Evolutionary conservation across 2,797 vertebrate genomes (phyloP).

Genomic region (Cryptoprocta ferox): DNA sequence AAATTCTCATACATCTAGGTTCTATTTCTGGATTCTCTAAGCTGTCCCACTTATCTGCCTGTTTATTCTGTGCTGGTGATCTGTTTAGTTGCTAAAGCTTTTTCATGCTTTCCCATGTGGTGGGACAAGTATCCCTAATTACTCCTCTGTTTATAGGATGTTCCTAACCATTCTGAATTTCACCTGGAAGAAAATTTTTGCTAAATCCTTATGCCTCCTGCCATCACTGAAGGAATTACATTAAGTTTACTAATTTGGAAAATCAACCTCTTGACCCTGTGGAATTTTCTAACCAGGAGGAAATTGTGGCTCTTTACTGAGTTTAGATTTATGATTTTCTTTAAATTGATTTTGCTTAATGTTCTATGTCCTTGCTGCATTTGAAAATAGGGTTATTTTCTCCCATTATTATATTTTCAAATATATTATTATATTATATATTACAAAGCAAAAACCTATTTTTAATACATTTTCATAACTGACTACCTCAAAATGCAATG

Average conservation of each 20-base stretch:
- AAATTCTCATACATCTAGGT: not conserved
- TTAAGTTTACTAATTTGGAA: not conserved
- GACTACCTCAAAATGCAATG: not conserved
- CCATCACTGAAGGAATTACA: not conserved
- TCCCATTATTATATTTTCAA: slow-evolving; percentile 14
- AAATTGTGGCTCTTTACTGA: not conserved
- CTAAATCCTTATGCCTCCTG: not conserved
- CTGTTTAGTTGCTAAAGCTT: not conserved
- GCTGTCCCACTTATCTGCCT: not conserved
- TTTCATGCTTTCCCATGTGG: not conserved
- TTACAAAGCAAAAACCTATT: not conserved
- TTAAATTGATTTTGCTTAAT: not conserved
- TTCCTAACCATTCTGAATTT: slow-evolving; percentile 3
- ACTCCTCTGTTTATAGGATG: not conserved
- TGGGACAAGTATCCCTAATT: not conserved
- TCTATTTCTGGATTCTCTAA: slow-evolving; percentile 1
- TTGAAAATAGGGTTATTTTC: slow-evolving; percentile 2
- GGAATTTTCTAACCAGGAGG: slow-evolving; percentile 26
- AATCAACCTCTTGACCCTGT: not conserved
- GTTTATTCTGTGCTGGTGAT: not conserved
- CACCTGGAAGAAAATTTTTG: not conserved
- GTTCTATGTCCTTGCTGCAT: not conserved
- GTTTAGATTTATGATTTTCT: not conserved
- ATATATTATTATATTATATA: not conserved
- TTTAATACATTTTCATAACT: not conserved